These are phyloP conservation scores for Nixonia krombeini DNA, from an alignment of 1,140 invertebrate genomes.

Conservation along the genomic window DNA sequence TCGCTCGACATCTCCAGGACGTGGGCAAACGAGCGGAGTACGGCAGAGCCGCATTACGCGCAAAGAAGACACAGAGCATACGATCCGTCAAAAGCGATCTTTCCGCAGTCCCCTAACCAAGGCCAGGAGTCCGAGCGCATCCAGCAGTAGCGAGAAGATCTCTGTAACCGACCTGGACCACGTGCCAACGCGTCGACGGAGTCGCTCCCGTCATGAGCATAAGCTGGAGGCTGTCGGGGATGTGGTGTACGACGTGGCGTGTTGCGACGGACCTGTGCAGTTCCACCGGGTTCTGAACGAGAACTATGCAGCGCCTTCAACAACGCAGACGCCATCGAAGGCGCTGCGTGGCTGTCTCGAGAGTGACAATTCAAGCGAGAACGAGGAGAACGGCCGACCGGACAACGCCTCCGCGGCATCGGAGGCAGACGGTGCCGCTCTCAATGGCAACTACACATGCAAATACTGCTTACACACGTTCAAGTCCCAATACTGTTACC, in stretches of 20 bases:
- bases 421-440: slow-evolving; percentile 10
- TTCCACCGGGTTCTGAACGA: slow-evolving; percentile 85
- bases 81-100: not conserved
- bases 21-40: too few species aligned
- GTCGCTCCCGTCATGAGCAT: slow-evolving; percentile 4
- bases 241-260: slow-evolving; percentile 85
- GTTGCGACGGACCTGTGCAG: slow-evolving; percentile 88
- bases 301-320: slow-evolving; percentile 73
- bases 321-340: slow-evolving; percentile 36
- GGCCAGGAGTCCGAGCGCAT: slow-evolving; percentile 30
- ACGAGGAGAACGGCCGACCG: slow-evolving; percentile 54
- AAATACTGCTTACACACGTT: slow-evolving; percentile 85
- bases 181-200: slow-evolving; percentile 1
- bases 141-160: slow-evolving; percentile 38
- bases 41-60: too few species aligned
- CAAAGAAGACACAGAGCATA: not conserved
- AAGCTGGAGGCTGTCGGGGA: slow-evolving; percentile 21
- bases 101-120: not conserved
- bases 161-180: slow-evolving; percentile 32
- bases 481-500: slow-evolving; percentile 86
- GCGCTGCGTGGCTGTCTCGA: slow-evolving; percentile 32
- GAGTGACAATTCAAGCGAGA: slow-evolving; percentile 50
- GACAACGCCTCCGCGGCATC: slow-evolving; percentile 11
- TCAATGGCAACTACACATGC: slow-evolving; percentile 75
- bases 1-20: too few species aligned